These are phyloP conservation scores for Galemys pyrenaicus DNA, from an alignment of 2,113 vertebrate genomes.

Conservation along the genomic window DNA sequence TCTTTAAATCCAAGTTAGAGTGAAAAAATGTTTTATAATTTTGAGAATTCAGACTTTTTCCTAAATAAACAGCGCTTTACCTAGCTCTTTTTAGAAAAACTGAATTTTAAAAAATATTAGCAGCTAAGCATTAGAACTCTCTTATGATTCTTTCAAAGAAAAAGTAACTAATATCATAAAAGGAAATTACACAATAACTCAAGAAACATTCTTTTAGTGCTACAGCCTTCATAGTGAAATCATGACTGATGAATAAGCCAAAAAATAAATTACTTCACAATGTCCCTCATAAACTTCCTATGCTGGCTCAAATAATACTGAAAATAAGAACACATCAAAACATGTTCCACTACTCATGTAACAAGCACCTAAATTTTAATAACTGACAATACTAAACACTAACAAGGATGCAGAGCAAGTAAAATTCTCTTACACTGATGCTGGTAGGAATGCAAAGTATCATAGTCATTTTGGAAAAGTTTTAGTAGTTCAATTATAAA, in stretches of 20 bases:
- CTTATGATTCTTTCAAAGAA: not conserved
- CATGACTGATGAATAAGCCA: not conserved
- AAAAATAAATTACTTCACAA: not conserved
- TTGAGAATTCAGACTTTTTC: not conserved
- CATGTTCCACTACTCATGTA: not conserved
- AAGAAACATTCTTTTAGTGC: not conserved
- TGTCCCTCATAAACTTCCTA: not conserved
- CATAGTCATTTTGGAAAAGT: not conserved
- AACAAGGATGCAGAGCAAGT: not conserved
- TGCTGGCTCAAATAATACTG: not conserved
- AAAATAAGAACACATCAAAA: conserved; percentile 44
- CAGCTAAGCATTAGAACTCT: not conserved
- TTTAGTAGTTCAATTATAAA: not conserved
- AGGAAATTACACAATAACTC: not conserved
- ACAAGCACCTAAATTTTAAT: conserved; percentile 5
- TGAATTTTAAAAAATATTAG: not conserved
- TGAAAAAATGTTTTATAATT: conserved; percentile 9
- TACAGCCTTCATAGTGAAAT: not conserved
- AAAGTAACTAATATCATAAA: conserved; percentile 19
- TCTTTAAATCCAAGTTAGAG: not conserved
- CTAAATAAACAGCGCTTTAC: not conserved
- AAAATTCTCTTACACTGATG: not conserved
- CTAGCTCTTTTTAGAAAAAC: not conserved
- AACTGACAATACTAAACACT: not conserved
- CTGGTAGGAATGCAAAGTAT: not conserved